Evolutionary conservation across 2,888 invertebrate genomes (phyloP).

Genomic region (Xanthorhoe designata): DNA sequence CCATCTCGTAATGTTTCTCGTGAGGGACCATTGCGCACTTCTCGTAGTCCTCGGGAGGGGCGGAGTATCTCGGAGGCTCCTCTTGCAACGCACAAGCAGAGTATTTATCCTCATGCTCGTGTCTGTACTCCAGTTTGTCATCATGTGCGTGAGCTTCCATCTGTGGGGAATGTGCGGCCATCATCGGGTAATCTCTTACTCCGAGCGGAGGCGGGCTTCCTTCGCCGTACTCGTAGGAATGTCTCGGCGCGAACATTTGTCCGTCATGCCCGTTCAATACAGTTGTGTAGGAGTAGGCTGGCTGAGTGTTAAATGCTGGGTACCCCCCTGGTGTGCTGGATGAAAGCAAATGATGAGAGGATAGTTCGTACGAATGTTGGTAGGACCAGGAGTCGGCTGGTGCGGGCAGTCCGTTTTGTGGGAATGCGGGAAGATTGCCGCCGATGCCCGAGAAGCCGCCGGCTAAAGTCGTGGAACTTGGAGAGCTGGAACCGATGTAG

Average conservation of each 20-base stretch:
- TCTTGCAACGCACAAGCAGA: slow-evolving; percentile 74
- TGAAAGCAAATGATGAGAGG: slow-evolving; percentile 91
- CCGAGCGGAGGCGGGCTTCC: slow-evolving; percentile 88
- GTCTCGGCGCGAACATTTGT: slow-evolving; percentile 89
- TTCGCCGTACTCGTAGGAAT: slow-evolving; percentile 85
- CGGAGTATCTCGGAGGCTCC: slow-evolving; percentile 85
- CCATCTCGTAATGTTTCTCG: slow-evolving; percentile 80
- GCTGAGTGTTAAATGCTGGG: slow-evolving; percentile 87
- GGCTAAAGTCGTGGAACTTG: slow-evolving; percentile 88
- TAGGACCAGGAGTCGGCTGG: slow-evolving; percentile 93
- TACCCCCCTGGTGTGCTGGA: slow-evolving; percentile 87
- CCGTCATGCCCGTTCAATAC: slow-evolving; percentile 90
- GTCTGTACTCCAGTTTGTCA: slow-evolving; percentile 78
- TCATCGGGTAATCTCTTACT: slow-evolving; percentile 88
- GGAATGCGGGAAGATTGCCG: slow-evolving; percentile 81
- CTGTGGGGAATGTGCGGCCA: slow-evolving; percentile 87
- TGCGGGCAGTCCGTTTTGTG: slow-evolving; percentile 86
- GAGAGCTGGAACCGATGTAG: slow-evolving; percentile 89
- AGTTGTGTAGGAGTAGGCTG: slow-evolving; percentile 87
- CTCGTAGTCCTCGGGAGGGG: slow-evolving; percentile 85
- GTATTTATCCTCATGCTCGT: slow-evolving; percentile 81
- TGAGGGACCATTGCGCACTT: slow-evolving; percentile 84
- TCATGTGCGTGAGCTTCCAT: slow-evolving; percentile 84
- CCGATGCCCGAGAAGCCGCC: slow-evolving; percentile 85
- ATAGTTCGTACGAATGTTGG: slow-evolving; percentile 91